Evolutionary conservation across 1,140 invertebrate species (phyloP).

Genomic region (Conus ventricosus): DNA sequence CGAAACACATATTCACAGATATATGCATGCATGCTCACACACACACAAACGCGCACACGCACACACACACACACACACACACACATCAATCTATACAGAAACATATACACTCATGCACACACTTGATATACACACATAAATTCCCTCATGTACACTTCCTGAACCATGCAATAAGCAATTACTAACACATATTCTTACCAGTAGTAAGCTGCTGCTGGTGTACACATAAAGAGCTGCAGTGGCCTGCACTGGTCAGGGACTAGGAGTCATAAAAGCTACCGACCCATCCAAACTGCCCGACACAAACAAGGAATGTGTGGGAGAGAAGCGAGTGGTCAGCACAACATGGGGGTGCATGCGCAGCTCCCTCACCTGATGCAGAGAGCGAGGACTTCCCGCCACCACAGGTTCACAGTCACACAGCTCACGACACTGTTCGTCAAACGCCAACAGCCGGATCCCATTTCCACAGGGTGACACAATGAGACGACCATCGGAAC

Average conservation of each 20-base stretch:
- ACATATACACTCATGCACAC: background rate
- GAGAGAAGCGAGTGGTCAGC: conserved; percentile 93
- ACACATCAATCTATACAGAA: background rate
- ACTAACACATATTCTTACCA: background rate
- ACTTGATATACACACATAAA: background rate
- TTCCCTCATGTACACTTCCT: background rate
- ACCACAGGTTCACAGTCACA: conserved; percentile 80
- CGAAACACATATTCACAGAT: too few species aligned
- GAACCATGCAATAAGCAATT: background rate
- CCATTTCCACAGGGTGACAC: conserved; percentile 92
- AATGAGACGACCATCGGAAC: conserved; percentile 89
- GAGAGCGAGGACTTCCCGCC: conserved; percentile 63
- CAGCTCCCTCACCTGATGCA: conserved; percentile 82
- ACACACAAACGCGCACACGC: too few species aligned
- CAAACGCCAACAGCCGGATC: conserved; percentile 87
- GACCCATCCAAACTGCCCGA: conserved; percentile 91
- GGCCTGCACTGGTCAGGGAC: background rate
- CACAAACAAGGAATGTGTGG: conserved; percentile 87
- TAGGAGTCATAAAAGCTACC: conserved; percentile 82
- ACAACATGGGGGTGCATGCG: conserved; percentile 88
- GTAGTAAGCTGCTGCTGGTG: background rate
- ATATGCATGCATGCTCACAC: too few species aligned
- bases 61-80: background rate
- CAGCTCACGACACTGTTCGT: conserved; percentile 85
- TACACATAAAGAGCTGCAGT: background rate